phyloP scores from a whole-genome alignment of 2,888 invertebrate species.

The Iphiclides podalirius region DNA sequence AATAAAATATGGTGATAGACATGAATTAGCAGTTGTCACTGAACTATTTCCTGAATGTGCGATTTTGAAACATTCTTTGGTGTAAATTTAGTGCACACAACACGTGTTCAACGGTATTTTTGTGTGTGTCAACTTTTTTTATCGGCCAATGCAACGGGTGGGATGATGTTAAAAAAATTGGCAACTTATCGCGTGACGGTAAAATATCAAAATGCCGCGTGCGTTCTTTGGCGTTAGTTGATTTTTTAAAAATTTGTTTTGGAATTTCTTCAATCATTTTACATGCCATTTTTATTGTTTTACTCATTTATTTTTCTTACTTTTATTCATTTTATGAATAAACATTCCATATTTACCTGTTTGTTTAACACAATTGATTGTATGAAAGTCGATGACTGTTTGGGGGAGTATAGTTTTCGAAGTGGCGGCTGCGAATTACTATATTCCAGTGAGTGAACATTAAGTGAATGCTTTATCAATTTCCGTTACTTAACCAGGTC shows the following conservation, averaged over 20 bases:
- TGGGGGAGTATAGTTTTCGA: slow-evolving; percentile 43
- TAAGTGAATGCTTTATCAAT: slow-evolving; percentile 30
- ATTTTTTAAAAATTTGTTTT: slow-evolving; percentile 7
- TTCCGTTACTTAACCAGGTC: slow-evolving; percentile 29
- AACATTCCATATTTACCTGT: slow-evolving; percentile 30
- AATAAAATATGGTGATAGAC: slow-evolving; percentile 3
- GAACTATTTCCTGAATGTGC: slow-evolving; percentile 3
- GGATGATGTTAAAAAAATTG: slow-evolving; percentile 8
- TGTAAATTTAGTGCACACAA: slow-evolving; percentile 12
- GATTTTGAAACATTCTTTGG: slow-evolving; percentile 5
- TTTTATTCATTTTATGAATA: too few species aligned
- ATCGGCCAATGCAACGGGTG: slow-evolving; percentile 5
- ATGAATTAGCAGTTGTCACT: slow-evolving; percentile 5
- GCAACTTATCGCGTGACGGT: slow-evolving; percentile 10
- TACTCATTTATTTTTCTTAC: too few species aligned
- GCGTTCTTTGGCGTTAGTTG: not conserved
- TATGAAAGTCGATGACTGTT: slow-evolving; percentile 36
- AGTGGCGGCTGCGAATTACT: slow-evolving; percentile 66
- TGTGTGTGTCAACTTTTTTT: slow-evolving; percentile 14
- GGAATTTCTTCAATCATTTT: too few species aligned
- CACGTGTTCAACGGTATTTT: slow-evolving; percentile 18
- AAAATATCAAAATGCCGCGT: slow-evolving; percentile 2
- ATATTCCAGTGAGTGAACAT: slow-evolving; percentile 39
- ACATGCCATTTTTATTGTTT: too few species aligned
- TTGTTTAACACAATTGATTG: slow-evolving; percentile 35